These are phyloP conservation scores for Hafferia zeledoni DNA, from an alignment of 2,797 vertebrate genomes.

Conservation along the genomic window DNA sequence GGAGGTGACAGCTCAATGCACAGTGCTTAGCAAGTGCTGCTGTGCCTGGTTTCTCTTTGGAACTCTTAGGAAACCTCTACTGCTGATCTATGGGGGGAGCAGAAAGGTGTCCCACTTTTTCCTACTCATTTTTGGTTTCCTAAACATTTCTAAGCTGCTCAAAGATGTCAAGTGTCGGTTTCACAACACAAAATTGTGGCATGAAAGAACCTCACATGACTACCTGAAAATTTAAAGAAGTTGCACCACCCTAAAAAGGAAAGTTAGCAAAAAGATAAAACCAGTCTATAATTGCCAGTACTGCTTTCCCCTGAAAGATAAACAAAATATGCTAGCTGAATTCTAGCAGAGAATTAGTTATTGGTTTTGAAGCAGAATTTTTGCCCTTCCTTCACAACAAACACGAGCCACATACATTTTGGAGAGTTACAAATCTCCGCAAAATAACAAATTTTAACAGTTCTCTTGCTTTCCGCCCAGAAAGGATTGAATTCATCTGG, in stretches of 20 bases:
- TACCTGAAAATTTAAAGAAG: not conserved
- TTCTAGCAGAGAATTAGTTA: not conserved
- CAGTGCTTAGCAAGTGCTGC: slow-evolving; percentile 73
- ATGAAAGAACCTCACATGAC: not conserved
- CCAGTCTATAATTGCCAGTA: not conserved
- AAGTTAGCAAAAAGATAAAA: not conserved
- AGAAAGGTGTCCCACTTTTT: not conserved
- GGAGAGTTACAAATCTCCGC: not conserved
- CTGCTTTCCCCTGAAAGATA: not conserved
- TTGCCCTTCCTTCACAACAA: not conserved
- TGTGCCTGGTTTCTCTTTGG: slow-evolving; percentile 60
- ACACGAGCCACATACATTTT: not conserved
- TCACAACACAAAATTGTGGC: not conserved
- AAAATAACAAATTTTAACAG: not conserved
- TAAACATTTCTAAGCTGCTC: not conserved
- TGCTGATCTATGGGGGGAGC: not conserved
- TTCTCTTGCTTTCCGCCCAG: not conserved
- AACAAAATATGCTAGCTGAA: not conserved
- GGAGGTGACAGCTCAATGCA: slow-evolving; percentile 79
- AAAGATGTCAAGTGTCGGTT: not conserved
- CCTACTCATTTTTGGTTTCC: not conserved
- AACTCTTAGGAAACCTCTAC: slow-evolving; percentile 32
- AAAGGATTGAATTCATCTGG: slow-evolving; percentile 30
- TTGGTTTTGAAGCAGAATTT: not conserved
- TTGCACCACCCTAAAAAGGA: not conserved